These are phyloP conservation scores for Drosophila micromelanica DNA, from an alignment of 1,140 invertebrate species.

Conservation along the genomic window DNA sequence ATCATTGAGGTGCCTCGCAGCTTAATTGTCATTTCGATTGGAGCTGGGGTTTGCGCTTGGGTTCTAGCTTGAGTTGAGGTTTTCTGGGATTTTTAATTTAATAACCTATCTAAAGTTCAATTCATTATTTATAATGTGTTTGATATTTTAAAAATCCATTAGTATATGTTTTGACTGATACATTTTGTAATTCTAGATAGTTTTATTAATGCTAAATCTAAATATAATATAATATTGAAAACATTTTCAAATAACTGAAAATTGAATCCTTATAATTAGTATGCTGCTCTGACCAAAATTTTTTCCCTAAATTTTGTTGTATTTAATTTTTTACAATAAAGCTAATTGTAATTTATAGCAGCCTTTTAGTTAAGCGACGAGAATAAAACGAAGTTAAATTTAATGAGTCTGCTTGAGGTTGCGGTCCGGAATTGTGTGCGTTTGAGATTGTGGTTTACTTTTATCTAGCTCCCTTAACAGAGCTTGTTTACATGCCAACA, in stretches of 20 bases:
- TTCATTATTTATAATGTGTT: too few relatives aligned
- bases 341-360: constrained; percentile 80
- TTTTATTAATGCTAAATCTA: too few relatives aligned
- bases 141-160: too few relatives aligned
- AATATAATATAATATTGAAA: too few relatives aligned
- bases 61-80: neutral
- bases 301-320: constrained; percentile 35
- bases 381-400: constrained; percentile 71
- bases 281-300: constrained; percentile 26
- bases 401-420: constrained; percentile 59
- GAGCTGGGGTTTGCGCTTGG: constrained; percentile 1
- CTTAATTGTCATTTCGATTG: constrained; percentile 75
- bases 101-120: too few relatives aligned
- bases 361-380: constrained; percentile 42
- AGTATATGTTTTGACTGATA: too few relatives aligned
- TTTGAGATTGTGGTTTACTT: constrained; percentile 25
- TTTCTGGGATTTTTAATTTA: neutral
- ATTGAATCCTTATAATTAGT: constrained; percentile 70
- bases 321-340: constrained; percentile 71
- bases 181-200: too few relatives aligned
- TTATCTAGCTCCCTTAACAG: constrained; percentile 14
- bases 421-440: constrained; percentile 5
- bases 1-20: constrained; percentile 53
- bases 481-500: constrained; percentile 51
- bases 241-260: constrained; percentile 1